Base-by-base conservation (phyloP, 2,888 invertebrate genomes). In the Pinctada fucata region DNA sequence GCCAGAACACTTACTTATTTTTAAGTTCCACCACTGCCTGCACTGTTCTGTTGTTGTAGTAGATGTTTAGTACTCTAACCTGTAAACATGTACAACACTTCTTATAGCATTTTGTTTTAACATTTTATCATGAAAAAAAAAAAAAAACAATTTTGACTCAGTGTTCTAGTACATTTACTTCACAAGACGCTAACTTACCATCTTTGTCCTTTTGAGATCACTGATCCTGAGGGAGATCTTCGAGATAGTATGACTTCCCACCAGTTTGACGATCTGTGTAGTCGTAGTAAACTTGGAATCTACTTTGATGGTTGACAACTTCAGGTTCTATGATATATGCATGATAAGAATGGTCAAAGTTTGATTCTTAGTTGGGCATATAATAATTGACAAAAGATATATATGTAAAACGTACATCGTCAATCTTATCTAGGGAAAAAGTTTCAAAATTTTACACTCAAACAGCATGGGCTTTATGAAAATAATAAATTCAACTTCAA, bases 271-370 rank as follows among this genome's bases (percentile, higher is more conserved):
- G 83, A 99, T 98, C 94, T 99, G 99, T 0, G 98, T 98, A 8
- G 97, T 98, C 1, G 99, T 98, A 3, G 99, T 99, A 93, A 97
- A 99, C 93, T 99, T 97, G 1, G 98, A 97, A 93, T 99, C 99
- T 84, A 96, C 96, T 94, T 98, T 98, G 80, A 99, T 96, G 0
- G 97, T 96, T 0, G 97, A 97, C 76, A 99, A 93, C 92, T 99
- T 99, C 85, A 89, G 77, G 74, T 86, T 90, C 90, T 90, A 84
- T 58, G 79, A 78, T 8, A 58, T 50, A 65, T n/a, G 13, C 51
- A 31, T 31, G 31, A 31, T 31, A 31, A 31, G 31, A 31, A 31
- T 31, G 31, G 31, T 31, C 31, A 31, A 31, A 31, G 31, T 31
- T 31, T 31, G 31, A 31, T 31, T 31, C 31, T 31, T 31, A 31